Evolutionary conservation across 1,140 invertebrate genomes (phyloP).

Genomic region (Matsumurasca onukii): DNA sequence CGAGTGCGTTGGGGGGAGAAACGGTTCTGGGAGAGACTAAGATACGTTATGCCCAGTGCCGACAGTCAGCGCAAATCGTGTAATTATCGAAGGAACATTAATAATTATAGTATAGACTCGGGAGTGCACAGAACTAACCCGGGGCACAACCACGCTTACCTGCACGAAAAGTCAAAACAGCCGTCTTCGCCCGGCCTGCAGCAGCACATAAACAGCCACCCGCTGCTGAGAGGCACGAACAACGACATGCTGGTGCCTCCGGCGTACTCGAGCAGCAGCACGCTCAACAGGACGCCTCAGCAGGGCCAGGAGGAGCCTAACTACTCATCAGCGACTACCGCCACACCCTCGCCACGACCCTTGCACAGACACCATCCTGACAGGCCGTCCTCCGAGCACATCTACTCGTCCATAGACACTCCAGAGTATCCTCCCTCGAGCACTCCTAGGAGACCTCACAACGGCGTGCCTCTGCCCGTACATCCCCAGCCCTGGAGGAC

Average conservation of each 20-base stretch:
- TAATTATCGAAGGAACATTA: slow-evolving; percentile 67
- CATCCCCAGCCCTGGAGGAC: slow-evolving; percentile 36
- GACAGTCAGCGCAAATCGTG: slow-evolving; percentile 56
- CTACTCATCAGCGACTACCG: slow-evolving; percentile 62
- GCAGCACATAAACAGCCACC: slow-evolving; percentile 48
- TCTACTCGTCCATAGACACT: slow-evolving; percentile 84
- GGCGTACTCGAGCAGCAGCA: slow-evolving; percentile 43
- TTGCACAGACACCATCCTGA: slow-evolving; percentile 57
- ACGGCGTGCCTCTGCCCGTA: slow-evolving; percentile 18
- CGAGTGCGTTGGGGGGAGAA: slow-evolving; percentile 86
- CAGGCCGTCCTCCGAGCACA: slow-evolving; percentile 80
- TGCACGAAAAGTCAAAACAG: slow-evolving; percentile 47
- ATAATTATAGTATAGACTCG: slow-evolving; percentile 72
- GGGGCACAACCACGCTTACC: slow-evolving; percentile 50
- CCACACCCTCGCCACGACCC: slow-evolving; percentile 61
- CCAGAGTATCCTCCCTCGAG: slow-evolving; percentile 65
- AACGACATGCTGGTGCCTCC: slow-evolving; percentile 44
- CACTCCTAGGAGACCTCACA: slow-evolving; percentile 31
- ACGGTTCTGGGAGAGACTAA: slow-evolving; percentile 88
- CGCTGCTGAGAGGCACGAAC: slow-evolving; percentile 51
- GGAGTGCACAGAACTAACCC: slow-evolving; percentile 49
- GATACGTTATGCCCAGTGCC: slow-evolving; percentile 80
- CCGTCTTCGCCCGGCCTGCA: slow-evolving; percentile 51
- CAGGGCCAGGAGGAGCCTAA: slow-evolving; percentile 59
- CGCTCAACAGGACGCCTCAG: slow-evolving; percentile 46